phyloP scores from a whole-genome alignment of 2,797 vertebrate species.

The Hydrocynus forskahlii region DNA sequence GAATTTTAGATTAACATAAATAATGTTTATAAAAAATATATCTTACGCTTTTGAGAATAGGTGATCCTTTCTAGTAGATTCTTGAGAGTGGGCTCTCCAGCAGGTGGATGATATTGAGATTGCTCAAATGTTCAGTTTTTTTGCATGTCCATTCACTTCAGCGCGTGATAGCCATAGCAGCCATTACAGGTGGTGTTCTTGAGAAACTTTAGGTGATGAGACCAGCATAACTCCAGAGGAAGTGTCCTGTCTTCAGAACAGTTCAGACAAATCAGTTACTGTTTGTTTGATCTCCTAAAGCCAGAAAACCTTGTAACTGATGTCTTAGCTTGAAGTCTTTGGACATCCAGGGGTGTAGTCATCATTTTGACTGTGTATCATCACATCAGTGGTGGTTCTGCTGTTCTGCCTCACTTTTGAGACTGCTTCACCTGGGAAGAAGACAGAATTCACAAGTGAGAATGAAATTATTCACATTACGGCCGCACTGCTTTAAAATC shows the following conservation, averaged over 20 bases:
- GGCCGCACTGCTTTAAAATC: conserved; percentile 36
- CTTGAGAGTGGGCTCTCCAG: neutral
- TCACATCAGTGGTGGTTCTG: conserved; percentile 35
- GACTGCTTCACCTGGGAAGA: conserved; percentile 45
- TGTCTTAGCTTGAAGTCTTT: conserved; percentile 46
- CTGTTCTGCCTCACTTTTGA: conserved; percentile 42
- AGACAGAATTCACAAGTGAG: conserved; percentile 62
- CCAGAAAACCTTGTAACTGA: conserved; percentile 34
- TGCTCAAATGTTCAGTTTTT: conserved; percentile 28
- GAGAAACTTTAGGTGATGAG: conserved; percentile 62
- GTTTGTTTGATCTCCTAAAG: conserved; percentile 33
- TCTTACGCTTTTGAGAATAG: conserved; percentile 49
- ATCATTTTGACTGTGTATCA: conserved; percentile 50
- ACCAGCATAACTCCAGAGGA: conserved; percentile 71
- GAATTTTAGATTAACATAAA: neutral
- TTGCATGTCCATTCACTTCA: conserved; percentile 33
- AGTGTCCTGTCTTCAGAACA: conserved; percentile 19
- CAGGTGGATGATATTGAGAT: conserved; percentile 18
- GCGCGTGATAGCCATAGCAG: conserved; percentile 46
- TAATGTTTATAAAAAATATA: neutral
- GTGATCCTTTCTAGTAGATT: conserved; percentile 17
- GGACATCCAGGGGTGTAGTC: conserved; percentile 47
- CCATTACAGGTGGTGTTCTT: conserved; percentile 64
- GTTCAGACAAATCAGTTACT: conserved; percentile 38
- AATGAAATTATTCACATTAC: conserved; percentile 72